Percentiles rank a stretch among this genome's conserved stretches.
phyloP scores from a whole-genome alignment of 2,797 vertebrate species.

The Phataginus tricuspis region DNA sequence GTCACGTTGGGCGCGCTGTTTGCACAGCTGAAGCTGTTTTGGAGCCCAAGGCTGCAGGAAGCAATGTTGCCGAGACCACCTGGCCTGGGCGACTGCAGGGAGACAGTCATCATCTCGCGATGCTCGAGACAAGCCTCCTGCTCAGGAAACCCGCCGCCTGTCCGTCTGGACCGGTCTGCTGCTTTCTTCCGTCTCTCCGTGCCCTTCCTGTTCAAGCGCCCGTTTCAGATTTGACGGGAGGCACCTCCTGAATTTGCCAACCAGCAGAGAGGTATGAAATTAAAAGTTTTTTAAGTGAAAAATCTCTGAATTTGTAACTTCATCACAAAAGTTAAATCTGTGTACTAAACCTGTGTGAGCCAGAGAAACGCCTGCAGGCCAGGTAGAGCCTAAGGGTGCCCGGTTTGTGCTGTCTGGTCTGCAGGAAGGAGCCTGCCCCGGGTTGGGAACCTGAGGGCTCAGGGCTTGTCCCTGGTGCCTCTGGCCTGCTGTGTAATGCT shows the following conservation, averaged over 20 bases:
- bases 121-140: neutral
- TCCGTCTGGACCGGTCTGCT: no score
- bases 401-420: neutral
- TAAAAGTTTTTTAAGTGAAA: neutral
- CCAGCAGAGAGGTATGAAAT: neutral
- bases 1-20: neutral
- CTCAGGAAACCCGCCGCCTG: neutral
- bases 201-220: fast-evolving
- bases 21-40: no score
- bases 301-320: neutral
- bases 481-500: neutral
- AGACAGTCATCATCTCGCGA: neutral
- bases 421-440: neutral
- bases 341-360: neutral
- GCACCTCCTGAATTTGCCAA: neutral
- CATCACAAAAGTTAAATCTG: neutral
- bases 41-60: no score
- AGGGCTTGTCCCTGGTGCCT: neutral
- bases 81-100: fast-evolving
- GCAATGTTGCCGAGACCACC: neutral
- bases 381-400: neutral
- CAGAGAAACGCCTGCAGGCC: neutral
- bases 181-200: neutral
- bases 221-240: neutral
- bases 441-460: neutral